Evolutionary conservation across 2,113 vertebrate species (phyloP).

Genomic region (Danio rerio): DNA sequence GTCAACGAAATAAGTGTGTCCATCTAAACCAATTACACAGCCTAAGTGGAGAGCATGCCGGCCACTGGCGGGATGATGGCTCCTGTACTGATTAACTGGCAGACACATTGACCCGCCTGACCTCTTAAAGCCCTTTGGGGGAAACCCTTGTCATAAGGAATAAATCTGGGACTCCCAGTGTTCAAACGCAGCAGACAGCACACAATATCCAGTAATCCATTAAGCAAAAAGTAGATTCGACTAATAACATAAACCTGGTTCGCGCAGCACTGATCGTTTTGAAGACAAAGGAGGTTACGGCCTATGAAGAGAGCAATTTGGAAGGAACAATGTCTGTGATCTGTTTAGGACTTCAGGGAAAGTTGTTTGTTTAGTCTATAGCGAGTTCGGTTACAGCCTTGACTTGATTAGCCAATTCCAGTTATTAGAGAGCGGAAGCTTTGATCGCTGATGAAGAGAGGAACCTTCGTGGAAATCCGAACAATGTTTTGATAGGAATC

Average conservation of each 20-base stretch:
- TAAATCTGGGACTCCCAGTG: constrained; percentile 51
- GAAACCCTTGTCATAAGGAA: constrained; percentile 59
- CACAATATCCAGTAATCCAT: constrained; percentile 48
- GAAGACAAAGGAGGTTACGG: constrained; percentile 35
- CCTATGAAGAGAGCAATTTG: constrained; percentile 5
- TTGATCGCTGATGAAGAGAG: neutral
- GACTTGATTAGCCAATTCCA: constrained; percentile 27
- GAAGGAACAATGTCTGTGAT: constrained; percentile 36
- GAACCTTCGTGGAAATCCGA: neutral
- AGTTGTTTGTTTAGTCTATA: constrained; percentile 27
- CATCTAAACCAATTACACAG: constrained; percentile 57
- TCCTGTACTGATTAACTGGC: constrained; percentile 61
- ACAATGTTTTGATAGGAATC: neutral
- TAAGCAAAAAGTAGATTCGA: constrained; percentile 44
- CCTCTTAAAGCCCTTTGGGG: constrained; percentile 54
- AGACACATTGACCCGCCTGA: constrained; percentile 62
- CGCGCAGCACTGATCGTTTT: constrained; percentile 41
- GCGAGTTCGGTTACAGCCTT: constrained; percentile 15
- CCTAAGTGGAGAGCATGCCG: constrained; percentile 54
- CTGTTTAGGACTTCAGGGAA: constrained; percentile 30
- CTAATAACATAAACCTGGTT: constrained; percentile 53
- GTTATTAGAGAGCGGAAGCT: constrained; percentile 19
- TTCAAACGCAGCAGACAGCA: constrained; percentile 37
- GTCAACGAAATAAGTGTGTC: constrained; percentile 58
- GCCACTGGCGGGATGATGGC: constrained; percentile 55